phyloP scores from a whole-genome alignment of 2,888 invertebrate species.

The Panopea generosa region DNA sequence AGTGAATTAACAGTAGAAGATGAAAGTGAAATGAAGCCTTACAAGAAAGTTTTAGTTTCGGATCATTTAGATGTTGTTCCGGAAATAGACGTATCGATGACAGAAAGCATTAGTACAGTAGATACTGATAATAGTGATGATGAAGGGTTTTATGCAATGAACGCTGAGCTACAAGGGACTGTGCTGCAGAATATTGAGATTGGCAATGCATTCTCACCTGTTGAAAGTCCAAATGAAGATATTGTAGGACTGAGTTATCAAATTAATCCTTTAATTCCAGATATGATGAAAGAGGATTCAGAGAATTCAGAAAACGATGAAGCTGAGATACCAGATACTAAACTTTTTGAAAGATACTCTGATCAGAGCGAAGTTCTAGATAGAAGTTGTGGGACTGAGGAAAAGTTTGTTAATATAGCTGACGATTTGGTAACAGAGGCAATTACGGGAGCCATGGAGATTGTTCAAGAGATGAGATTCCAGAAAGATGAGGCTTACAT shows the following conservation, averaged over 20 bases:
- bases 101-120: conserved; percentile 22
- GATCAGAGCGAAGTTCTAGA: neutral
- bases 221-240: conserved; percentile 58
- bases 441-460: conserved; percentile 52
- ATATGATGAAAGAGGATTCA: conserved; percentile 20
- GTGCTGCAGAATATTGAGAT: conserved; percentile 56
- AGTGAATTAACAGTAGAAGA: conserved; percentile 7
- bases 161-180: conserved; percentile 53
- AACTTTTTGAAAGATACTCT: neutral
- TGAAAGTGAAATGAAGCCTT: conserved; percentile 1
- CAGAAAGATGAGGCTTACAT: conserved; percentile 24
- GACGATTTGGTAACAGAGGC: conserved; percentile 50
- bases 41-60: neutral
- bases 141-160: conserved; percentile 40
- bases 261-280: conserved; percentile 55
- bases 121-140: conserved; percentile 13
- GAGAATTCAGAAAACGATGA: conserved; percentile 8
- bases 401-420: conserved; percentile 24
- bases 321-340: neutral
- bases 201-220: conserved; percentile 57
- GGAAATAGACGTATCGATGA: conserved; percentile 32
- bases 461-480: conserved; percentile 51
- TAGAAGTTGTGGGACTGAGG: neutral
- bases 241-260: conserved; percentile 35
- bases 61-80: conserved; percentile 9